Evolutionary conservation across 2,113 vertebrate species (phyloP).

Genomic region (Anas platyrhynchos): DNA sequence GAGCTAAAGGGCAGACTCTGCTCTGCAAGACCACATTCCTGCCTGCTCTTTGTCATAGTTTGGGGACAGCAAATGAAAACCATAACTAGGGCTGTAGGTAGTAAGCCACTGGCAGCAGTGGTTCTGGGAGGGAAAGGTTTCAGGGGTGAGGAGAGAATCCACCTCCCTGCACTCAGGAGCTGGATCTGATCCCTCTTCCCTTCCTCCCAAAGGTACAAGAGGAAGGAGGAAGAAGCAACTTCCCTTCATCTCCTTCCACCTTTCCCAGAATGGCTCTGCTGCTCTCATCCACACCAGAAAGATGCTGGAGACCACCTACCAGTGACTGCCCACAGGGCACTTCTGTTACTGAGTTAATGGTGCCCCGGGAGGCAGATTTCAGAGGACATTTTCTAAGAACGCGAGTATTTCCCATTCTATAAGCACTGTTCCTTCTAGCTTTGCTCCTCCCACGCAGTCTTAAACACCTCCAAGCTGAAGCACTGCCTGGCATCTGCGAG

Average conservation of each 20-base stretch:
- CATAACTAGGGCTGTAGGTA: neutral
- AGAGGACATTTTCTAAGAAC: neutral
- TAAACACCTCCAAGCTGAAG: neutral
- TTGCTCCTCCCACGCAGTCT: neutral
- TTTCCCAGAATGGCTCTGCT: neutral
- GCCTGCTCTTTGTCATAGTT: neutral
- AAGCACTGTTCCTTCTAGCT: neutral
- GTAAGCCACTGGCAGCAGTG: neutral
- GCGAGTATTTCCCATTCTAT: neutral
- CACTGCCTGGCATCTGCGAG: neutral
- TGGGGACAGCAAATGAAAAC: neutral
- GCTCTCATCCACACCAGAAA: neutral
- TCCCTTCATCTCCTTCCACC: neutral
- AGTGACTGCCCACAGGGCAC: neutral
- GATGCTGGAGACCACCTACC: neutral
- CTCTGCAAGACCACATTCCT: neutral
- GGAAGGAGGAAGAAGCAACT: neutral
- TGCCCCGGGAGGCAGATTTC: neutral
- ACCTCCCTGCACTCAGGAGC: accelerated
- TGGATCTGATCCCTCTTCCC: neutral
- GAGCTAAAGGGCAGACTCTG: neutral
- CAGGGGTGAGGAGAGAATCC: neutral
- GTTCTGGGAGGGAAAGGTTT: neutral
- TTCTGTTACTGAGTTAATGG: accelerated
- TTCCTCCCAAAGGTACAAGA: neutral